Conservation (phyloP, 1,140 invertebrate species). For the Helicoverpa armigera region DNA sequence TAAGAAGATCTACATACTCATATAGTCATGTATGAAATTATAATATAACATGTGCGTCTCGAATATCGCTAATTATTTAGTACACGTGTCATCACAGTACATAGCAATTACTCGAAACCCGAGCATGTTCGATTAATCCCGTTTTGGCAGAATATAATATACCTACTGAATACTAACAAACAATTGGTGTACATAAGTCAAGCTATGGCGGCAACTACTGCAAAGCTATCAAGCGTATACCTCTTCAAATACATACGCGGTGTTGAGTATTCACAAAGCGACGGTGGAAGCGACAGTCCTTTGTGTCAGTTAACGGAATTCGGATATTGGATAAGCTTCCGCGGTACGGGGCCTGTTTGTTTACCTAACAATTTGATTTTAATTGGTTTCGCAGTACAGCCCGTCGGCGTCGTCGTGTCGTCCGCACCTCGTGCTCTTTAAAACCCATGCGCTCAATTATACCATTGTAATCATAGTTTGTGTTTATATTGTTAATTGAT, state of each 20-base stretch:
- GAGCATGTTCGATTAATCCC: conserved; percentile 6
- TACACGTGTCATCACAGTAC: neutral
- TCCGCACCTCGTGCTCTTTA: conserved; percentile 21
- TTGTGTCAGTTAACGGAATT: conserved; percentile 79
- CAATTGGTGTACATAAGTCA: conserved; percentile 17
- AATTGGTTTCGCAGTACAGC: conserved; percentile 69
- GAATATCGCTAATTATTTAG: neutral
- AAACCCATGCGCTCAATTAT: conserved; percentile 51
- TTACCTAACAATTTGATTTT: conserved; percentile 80
- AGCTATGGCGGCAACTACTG: conserved; percentile 9
- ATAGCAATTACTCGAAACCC: neutral
- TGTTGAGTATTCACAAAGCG: conserved; percentile 59
- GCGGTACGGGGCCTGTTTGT: conserved; percentile 63
- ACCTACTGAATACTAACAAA: neutral
- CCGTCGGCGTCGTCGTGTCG: conserved; percentile 18
- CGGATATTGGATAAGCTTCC: conserved; percentile 80
- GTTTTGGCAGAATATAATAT: conserved; percentile 18
- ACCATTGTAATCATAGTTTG: conserved; percentile 25
- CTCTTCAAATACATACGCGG: conserved; percentile 45
- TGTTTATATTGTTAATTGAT: conserved; percentile 42
- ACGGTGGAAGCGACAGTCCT: conserved; percentile 73
- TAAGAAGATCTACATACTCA: no score
- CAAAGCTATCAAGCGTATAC: conserved; percentile 36
- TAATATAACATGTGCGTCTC: no score
- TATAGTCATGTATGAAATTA: no score